These are phyloP conservation scores for Arrhamphus sclerolepis DNA, from an alignment of 2,797 vertebrate genomes.

Conservation along the genomic window DNA sequence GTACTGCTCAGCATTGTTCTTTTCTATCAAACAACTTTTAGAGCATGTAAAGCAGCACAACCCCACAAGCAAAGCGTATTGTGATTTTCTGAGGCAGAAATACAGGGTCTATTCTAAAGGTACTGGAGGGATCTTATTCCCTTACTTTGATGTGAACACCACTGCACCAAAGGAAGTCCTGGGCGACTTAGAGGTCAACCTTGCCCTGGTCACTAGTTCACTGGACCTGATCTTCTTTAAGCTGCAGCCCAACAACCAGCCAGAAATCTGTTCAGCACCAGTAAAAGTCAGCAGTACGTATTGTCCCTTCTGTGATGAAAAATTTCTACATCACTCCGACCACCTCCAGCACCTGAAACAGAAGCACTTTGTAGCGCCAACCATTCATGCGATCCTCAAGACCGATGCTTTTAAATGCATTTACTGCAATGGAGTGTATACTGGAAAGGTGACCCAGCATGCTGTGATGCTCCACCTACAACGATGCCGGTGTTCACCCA, in stretches of 20 bases:
- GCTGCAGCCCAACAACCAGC: conserved; percentile 82
- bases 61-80: conserved; percentile 84
- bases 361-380: conserved; percentile 93
- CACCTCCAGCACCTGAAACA: conserved; percentile 92
- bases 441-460: conserved; percentile 92
- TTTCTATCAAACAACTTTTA: conserved; percentile 87
- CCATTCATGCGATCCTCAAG: conserved; percentile 93
- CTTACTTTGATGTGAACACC: conserved; percentile 91
- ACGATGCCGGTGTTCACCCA: conserved; percentile 90
- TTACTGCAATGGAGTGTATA: conserved; percentile 97
- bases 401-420: conserved; percentile 96
- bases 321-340: conserved; percentile 79
- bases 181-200: conserved; percentile 88
- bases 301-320: conserved; percentile 92
- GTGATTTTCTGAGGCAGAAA: conserved; percentile 89
- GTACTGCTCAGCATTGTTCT: conserved; percentile 91
- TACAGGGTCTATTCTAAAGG: conserved; percentile 87
- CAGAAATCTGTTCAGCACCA: conserved; percentile 65
- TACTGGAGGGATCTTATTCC: conserved; percentile 86
- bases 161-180: conserved; percentile 87
- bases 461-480: conserved; percentile 93
- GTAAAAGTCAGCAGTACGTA: conserved; percentile 70
- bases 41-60: conserved; percentile 91
- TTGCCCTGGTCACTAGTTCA: conserved; percentile 88
- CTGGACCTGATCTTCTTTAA: conserved; percentile 89